Evolutionary conservation across 1,140 invertebrate species (phyloP).

Genomic region (Pseudomyrmex cubaensis): DNA sequence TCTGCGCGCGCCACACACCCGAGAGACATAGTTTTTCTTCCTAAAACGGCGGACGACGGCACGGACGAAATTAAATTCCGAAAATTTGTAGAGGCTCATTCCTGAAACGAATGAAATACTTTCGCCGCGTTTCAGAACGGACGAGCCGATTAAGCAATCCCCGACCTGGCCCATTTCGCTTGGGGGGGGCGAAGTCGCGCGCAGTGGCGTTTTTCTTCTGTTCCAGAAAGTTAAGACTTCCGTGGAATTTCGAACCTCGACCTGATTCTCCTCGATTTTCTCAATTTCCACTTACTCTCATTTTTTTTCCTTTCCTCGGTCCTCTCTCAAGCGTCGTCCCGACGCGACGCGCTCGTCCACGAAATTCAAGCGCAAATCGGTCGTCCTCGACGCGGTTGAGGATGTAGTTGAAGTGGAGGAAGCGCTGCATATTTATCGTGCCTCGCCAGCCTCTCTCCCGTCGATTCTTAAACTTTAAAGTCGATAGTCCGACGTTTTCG

Average conservation of each 20-base stretch:
- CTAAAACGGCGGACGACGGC: background rate
- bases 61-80: conserved; percentile 30
- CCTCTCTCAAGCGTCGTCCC: conserved; percentile 26
- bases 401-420: conserved; percentile 51
- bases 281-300: conserved; percentile 50
- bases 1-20: background rate
- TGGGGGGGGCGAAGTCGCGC: conserved; percentile 1
- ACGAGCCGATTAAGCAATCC: conserved; percentile 46
- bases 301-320: background rate
- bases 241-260: conserved; percentile 27
- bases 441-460: conserved; percentile 24
- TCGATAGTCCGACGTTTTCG: conserved; percentile 31
- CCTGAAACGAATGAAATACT: conserved; percentile 27
- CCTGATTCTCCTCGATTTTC: conserved; percentile 51
- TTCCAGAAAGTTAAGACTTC: conserved; percentile 53
- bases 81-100: conserved; percentile 40
- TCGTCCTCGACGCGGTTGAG: conserved; percentile 48
- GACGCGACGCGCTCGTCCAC: conserved; percentile 46
- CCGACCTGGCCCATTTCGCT: background rate
- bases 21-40: background rate
- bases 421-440: conserved; percentile 56
- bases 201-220: conserved; percentile 24
- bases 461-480: conserved; percentile 57
- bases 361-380: conserved; percentile 56
- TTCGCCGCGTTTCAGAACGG: conserved; percentile 22